A percentile compares a stretch with the other conserved stretches of the same genome.
phyloP scores from a whole-genome alignment of 2,888 invertebrate genomes.

The Acrocyrtus sp. region DNA sequence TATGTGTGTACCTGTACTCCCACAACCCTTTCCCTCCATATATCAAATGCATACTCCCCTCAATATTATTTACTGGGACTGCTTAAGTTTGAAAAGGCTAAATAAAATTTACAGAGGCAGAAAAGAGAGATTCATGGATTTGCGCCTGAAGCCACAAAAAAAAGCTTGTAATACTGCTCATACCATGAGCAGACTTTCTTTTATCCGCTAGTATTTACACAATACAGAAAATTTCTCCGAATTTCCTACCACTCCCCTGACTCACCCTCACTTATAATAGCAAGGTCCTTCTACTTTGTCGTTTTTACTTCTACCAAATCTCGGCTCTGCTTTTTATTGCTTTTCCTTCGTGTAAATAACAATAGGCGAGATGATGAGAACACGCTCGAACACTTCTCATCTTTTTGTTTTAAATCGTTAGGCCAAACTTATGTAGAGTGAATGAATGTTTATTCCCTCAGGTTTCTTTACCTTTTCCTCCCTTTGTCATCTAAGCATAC shows the following conservation, averaged over 20 bases:
- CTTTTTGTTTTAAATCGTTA: background rate
- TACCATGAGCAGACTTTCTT: background rate
- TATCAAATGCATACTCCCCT: background rate
- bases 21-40: no score
- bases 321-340: background rate
- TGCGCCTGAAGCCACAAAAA: background rate
- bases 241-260: background rate
- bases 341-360: background rate
- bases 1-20: no score
- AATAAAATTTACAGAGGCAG: background rate
- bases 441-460: conserved; percentile 2
- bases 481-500: no score
- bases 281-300: background rate
- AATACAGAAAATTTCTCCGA: background rate
- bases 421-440: no score
- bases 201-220: no score
- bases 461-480: conserved; percentile 26
- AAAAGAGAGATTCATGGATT: no score
- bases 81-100: background rate
- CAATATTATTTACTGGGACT: background rate
- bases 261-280: background rate
- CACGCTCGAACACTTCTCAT: conserved; percentile 15
- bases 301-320: background rate
- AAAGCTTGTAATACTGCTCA: background rate
- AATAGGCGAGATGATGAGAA: background rate